Percentiles rank a stretch among this genome's conserved stretches.
Conservation (phyloP, 2,113 vertebrate species). For the Oryzias woworae region DNA sequence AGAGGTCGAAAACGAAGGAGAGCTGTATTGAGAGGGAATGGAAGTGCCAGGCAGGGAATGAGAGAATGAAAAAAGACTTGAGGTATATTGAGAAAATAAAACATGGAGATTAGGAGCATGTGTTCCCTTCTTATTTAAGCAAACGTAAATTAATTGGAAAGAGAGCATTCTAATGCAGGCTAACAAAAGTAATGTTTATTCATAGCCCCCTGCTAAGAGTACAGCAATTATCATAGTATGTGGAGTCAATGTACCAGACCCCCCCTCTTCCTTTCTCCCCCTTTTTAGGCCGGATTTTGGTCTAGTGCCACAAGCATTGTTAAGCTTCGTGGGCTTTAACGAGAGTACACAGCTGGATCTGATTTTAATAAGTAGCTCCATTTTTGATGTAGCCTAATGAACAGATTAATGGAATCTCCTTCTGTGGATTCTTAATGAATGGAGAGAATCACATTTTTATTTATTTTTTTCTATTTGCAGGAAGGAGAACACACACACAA, state of each 20-base stretch:
- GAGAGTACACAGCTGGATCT: conserved; percentile 80
- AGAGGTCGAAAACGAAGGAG: conserved; percentile 52
- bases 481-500: conserved; percentile 35
- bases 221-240: conserved; percentile 68
- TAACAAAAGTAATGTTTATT: conserved; percentile 76
- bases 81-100: conserved; percentile 71
- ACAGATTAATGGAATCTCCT: conserved; percentile 82
- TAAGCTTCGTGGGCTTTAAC: conserved; percentile 68
- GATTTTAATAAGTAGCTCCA: conserved; percentile 81
- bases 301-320: conserved; percentile 76
- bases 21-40: conserved; percentile 39
- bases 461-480: conserved; percentile 36
- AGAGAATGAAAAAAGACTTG: conserved; percentile 68
- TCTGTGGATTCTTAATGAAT: conserved; percentile 78
- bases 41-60: conserved; percentile 64
- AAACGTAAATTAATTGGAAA: conserved; percentile 76
- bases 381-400: conserved; percentile 82
- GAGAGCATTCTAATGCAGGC: conserved; percentile 61
- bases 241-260: conserved; percentile 59
- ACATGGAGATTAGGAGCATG: conserved; percentile 71
- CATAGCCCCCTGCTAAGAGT: conserved; percentile 70
- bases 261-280: conserved; percentile 35
- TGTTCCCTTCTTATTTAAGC: conserved; percentile 58
- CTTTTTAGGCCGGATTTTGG: conserved; percentile 70
- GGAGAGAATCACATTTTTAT: conserved; percentile 57